A percentile compares a stretch with the other conserved stretches of the same genome.
phyloP scores from a whole-genome alignment of 2,888 invertebrate species.

The Erebia palarica region DNA sequence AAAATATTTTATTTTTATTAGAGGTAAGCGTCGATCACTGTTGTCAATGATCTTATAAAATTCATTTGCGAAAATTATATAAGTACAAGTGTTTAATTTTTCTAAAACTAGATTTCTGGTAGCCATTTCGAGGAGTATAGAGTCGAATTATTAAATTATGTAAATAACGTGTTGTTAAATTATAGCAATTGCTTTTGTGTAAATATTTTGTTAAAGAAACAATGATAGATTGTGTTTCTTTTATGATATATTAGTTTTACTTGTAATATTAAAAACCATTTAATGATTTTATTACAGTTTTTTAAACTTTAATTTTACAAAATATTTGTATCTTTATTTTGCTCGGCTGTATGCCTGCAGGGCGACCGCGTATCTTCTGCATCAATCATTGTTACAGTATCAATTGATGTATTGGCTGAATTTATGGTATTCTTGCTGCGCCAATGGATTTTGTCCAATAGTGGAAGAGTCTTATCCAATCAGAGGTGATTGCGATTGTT shows the following conservation, averaged over 20 bases:
- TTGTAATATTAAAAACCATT: constrained; percentile 45
- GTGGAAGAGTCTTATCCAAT: no score
- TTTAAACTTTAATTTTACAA: constrained; percentile 36
- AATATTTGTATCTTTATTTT: constrained; percentile 35
- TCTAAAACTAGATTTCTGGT: neutral
- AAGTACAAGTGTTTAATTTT: constrained; percentile 2
- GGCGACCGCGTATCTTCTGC: no score
- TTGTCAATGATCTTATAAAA: neutral
- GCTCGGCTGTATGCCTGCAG: constrained; percentile 32
- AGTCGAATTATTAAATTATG: constrained; percentile 60
- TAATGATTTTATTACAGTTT: constrained; percentile 61
- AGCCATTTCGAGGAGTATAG: constrained; percentile 34
- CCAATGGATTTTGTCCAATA: no score
- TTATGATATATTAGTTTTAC: constrained; percentile 57
- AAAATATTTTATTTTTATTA: neutral
- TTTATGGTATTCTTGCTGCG: no score
- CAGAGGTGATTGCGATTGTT: no score
- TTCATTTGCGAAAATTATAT: neutral
- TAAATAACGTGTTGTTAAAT: constrained; percentile 80
- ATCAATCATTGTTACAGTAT: no score
- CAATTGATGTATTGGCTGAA: no score
- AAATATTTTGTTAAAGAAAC: constrained; percentile 79
- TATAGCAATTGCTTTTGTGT: constrained; percentile 79
- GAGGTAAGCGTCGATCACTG: neutral
- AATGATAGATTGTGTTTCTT: constrained; percentile 74